Percentiles rank a stretch among this genome's conserved stretches.
Conservation (phyloP, 2,888 invertebrate genomes). For the Protophormia terraenovae region DNA sequence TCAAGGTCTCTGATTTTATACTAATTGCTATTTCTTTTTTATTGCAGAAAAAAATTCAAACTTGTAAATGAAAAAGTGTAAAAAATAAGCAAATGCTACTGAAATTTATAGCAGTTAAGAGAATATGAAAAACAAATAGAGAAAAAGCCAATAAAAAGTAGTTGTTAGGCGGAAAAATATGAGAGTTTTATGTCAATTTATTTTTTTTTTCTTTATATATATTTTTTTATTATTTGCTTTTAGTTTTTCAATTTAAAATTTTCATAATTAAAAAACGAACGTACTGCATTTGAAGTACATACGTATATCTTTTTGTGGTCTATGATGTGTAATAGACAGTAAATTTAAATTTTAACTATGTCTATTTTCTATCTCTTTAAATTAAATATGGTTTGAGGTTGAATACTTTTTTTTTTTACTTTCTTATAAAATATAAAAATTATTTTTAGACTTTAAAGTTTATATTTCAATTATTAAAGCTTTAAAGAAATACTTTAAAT, state of each 20-base stretch:
- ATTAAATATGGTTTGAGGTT: no score
- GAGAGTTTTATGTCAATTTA: conserved; percentile 18
- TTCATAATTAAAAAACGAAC: background rate
- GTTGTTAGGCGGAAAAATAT: conserved; percentile 30
- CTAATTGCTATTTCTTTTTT: conserved; percentile 38
- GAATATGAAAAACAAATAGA: background rate
- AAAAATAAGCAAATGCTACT: background rate
- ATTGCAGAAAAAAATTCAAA: background rate
- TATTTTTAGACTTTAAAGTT: no score
- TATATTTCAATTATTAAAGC: no score
- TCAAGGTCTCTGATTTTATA: conserved; percentile 58
- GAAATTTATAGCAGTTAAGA: no score
- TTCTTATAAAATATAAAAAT: no score
- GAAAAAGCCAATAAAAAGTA: background rate
- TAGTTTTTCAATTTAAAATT: conserved; percentile 10
- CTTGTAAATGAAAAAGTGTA: background rate
- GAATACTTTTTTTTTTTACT: no score
- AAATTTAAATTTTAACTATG: conserved; percentile 19
- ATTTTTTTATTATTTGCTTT: background rate
- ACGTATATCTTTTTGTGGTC: background rate
- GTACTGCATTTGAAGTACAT: no score
- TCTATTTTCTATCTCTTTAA: no score
- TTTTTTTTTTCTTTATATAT: background rate
- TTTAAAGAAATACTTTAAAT: no score
- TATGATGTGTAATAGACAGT: conserved; percentile 13